Evolutionary conservation across 2,888 invertebrate genomes (phyloP), one percentile per base, ranked within the genome.

Genomic region (Cheilosia pagana): DNA sequence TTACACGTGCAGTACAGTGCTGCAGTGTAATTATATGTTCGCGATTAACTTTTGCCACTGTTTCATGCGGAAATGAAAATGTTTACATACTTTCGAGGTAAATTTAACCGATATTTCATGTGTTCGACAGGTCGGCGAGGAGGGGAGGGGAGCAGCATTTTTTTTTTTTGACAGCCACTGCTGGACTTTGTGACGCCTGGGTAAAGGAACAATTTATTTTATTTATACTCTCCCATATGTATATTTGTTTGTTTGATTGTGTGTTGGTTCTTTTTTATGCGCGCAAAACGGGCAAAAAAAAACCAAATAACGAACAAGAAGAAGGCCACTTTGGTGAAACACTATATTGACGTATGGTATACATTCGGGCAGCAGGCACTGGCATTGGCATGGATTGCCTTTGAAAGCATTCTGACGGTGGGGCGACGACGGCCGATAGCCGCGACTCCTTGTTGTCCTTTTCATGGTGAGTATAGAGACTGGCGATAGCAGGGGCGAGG

Each of bases 21-120:
- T 70, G 85, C 85, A 85, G 62, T 71, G 85, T 85, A 85, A 85
- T 85, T 85, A 81, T 70, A 85, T 65, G 60, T 85, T 67, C 65
- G 23, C 85, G 85, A 85, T 81, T 85, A 79, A 85, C 85, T 85
- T 85, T 85, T 81, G 85, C 85, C 85, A 85, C 85, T 71, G 85
- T 85, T 85, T 81, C 85, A 85, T 85, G 85, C 85, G 85, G 85
- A 85, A 85, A 85, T 85, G 85, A 85, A 85, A 85, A 85, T 85
- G 85, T 85, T 81, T 81, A 85, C 85, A 75, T 85, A 71, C 71
- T 85, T 75, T 85, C 85, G 81, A 75, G 67, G 81, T 85, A 67
- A 79, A 76, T 81, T 81, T 76, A 81, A 81, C 81, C 81, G 75
- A 85, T 81, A 85, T 85, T 85, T 85, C 81, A 85, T 76, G 71